These are phyloP conservation scores for Falco punctatus DNA, from an alignment of 2,113 vertebrate genomes.

Conservation along the genomic window DNA sequence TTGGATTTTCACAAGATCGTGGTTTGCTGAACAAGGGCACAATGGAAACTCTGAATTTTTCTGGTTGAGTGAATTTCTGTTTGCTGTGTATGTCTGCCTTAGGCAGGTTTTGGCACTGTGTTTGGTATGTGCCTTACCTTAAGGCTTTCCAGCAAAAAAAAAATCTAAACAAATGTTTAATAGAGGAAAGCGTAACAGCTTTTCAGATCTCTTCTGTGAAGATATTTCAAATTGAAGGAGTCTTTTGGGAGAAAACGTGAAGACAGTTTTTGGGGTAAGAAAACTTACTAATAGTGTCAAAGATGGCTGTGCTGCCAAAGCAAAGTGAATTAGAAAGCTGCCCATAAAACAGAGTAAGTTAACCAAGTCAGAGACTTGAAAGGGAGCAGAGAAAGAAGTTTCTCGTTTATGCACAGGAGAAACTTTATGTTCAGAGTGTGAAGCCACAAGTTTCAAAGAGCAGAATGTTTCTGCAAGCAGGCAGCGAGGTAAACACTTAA, in stretches of 20 bases:
- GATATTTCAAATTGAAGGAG: not conserved
- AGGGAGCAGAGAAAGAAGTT: not conserved
- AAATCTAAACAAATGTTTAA: not conserved
- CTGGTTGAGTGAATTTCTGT: not conserved
- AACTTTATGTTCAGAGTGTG: not conserved
- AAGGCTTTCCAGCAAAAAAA: not conserved
- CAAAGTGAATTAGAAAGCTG: not conserved
- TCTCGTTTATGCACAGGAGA: not conserved
- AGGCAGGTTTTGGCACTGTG: not conserved
- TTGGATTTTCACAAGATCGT: not conserved
- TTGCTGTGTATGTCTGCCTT: not conserved
- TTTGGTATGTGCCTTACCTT: not conserved
- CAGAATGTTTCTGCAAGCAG: not conserved
- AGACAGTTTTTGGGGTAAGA: not conserved
- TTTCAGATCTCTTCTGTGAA: not conserved
- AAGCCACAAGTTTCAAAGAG: not conserved
- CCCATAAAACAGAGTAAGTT: not conserved
- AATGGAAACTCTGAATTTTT: not conserved
- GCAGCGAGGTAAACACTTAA: not conserved
- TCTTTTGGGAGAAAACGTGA: not conserved
- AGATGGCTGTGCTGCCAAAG: not conserved
- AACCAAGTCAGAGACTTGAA: not conserved
- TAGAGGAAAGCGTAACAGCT: not conserved
- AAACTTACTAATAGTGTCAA: not conserved
- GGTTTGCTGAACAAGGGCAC: not conserved